Evolutionary conservation across 1,140 invertebrate genomes (phyloP).

Genomic region (Macrocentrus cingulum): DNA sequence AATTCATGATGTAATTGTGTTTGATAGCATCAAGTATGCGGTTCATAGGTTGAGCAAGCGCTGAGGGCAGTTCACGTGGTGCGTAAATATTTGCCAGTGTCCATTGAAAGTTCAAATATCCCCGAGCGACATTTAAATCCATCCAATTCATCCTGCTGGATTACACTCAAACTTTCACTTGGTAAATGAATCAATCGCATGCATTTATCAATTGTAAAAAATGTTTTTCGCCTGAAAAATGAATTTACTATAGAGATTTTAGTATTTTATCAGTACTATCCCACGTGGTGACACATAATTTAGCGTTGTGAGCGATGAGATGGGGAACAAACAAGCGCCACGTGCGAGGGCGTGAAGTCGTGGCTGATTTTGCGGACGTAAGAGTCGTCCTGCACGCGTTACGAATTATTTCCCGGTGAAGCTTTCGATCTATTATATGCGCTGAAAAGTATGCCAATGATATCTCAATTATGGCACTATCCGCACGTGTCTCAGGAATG

Average conservation of each 20-base stretch:
- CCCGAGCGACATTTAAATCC: neutral
- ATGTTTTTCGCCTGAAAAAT: no score
- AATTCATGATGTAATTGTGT: neutral
- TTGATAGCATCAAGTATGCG: neutral
- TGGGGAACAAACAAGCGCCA: constrained; percentile 7
- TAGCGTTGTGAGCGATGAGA: neutral
- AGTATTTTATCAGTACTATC: no score
- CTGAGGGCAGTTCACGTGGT: neutral
- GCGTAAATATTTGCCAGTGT: constrained; percentile 2
- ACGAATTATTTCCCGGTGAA: constrained; percentile 36
- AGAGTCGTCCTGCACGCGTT: constrained; percentile 29
- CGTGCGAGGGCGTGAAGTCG: constrained; percentile 27
- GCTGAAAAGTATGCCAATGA: constrained; percentile 36
- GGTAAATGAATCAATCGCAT: no score
- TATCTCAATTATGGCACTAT: constrained; percentile 44
- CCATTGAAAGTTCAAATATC: neutral
- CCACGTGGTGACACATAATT: no score
- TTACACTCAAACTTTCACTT: no score
- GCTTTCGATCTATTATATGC: constrained; percentile 15
- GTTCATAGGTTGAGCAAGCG: neutral
- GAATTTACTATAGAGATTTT: no score
- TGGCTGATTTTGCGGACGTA: constrained; percentile 22
- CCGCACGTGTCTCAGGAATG: constrained; percentile 24
- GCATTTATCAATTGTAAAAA: no score
- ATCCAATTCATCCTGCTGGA: no score